Conservation (phyloP, 2,113 vertebrate species). For the Daubentonia madagascariensis region DNA sequence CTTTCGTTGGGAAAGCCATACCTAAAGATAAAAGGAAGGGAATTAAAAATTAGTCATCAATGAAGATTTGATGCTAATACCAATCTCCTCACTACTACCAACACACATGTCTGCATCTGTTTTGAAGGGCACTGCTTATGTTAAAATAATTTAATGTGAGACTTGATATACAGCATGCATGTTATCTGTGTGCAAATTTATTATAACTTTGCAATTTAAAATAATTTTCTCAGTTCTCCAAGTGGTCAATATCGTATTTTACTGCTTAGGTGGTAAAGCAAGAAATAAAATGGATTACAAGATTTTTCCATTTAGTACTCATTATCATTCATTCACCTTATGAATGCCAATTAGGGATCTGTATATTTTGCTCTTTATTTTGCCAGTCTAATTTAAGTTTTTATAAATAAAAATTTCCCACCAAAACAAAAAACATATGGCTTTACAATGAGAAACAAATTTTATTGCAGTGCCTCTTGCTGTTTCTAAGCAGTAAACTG, state of each 20-base stretch:
- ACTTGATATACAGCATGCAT: constrained; percentile 56
- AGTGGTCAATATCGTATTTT: constrained; percentile 27
- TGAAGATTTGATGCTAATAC: constrained; percentile 81
- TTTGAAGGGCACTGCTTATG: constrained; percentile 69
- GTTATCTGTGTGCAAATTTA: constrained; percentile 69
- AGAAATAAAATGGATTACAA: constrained; percentile 3
- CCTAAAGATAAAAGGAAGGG: constrained; percentile 98
- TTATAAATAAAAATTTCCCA: constrained; percentile 27
- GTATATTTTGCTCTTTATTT: constrained; percentile 36
- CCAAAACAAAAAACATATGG: constrained; percentile 29
- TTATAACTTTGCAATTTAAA: constrained; percentile 15
- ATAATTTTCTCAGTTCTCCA: constrained; percentile 44
- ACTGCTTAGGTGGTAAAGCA: constrained; percentile 73
- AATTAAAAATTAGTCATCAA: constrained; percentile 92
- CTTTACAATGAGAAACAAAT: background rate
- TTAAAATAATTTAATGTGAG: constrained; percentile 59
- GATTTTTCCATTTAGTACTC: background rate
- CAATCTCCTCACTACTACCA: constrained; percentile 78
- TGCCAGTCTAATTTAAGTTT: constrained; percentile 21
- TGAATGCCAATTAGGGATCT: constrained; percentile 29
- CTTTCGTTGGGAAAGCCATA: constrained; percentile 99
- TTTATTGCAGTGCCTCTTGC: background rate
- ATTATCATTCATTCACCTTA: background rate
- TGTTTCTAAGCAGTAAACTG: constrained; percentile 35
- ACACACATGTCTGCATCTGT: constrained; percentile 72